phyloP scores from a whole-genome alignment of 2,888 invertebrate genomes.

The Diloba caeruleocephala region DNA sequence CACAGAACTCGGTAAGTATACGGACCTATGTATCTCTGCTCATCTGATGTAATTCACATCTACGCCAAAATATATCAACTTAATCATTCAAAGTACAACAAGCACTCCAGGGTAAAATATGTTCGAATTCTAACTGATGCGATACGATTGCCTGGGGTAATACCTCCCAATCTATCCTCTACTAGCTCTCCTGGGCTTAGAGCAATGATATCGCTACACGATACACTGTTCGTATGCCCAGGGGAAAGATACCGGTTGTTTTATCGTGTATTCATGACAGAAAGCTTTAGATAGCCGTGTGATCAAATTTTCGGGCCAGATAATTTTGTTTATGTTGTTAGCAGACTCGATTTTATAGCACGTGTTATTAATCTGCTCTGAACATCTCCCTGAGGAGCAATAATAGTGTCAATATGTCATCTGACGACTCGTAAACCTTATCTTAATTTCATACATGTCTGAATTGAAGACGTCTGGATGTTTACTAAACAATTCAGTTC shows the following conservation, averaged over 20 bases:
- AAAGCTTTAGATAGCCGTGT: conserved; percentile 27
- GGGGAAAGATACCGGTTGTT: conserved; percentile 43
- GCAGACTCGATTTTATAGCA: conserved; percentile 3
- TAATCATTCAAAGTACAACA: conserved; percentile 29
- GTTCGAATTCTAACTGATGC: conserved; percentile 40
- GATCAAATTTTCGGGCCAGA: conserved; percentile 26
- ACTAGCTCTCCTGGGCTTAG: conserved; percentile 37
- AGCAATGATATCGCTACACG: conserved; percentile 50
- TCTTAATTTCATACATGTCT: too few relatives aligned
- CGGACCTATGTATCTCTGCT: too few relatives aligned
- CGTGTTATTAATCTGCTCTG: too few relatives aligned
- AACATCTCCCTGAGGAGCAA: too few relatives aligned
- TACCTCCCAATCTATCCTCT: conserved; percentile 40
- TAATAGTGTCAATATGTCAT: too few relatives aligned
- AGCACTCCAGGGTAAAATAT: conserved; percentile 31
- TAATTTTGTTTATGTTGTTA: conserved; percentile 25
- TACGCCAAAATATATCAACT: neutral
- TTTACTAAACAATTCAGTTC: too few relatives aligned
- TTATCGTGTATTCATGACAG: conserved; percentile 48
- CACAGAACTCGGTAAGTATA: too few relatives aligned
- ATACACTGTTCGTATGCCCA: conserved; percentile 29
- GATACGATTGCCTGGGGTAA: conserved; percentile 34
- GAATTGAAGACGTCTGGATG: too few relatives aligned
- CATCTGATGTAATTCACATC: neutral
- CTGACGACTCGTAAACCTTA: too few relatives aligned